phyloP scores from a whole-genome alignment of 2,888 invertebrate species.

The Hirtodrosophila histrioides region DNA sequence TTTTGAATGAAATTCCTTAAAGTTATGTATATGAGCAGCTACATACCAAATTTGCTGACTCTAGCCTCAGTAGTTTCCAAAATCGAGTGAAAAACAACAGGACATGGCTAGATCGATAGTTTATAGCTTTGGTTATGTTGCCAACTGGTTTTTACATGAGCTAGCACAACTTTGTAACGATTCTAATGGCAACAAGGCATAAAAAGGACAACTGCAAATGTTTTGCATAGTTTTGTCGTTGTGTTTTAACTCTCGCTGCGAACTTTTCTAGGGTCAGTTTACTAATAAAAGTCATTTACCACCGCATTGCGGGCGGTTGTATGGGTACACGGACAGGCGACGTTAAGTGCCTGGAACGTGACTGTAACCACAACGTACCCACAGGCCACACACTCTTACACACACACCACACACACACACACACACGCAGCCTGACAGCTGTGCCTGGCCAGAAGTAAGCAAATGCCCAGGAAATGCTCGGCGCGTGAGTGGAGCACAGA shows the following conservation, averaged over 20 bases:
- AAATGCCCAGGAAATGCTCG: constrained; percentile 15
- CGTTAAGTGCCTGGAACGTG: constrained; percentile 48
- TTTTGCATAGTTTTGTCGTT: constrained; percentile 22
- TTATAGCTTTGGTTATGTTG: background rate
- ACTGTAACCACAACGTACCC: constrained; percentile 45
- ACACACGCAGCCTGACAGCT: constrained; percentile 37
- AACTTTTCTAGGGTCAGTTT: constrained; percentile 54
- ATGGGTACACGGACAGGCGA: constrained; percentile 10
- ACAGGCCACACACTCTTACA: constrained; percentile 5
- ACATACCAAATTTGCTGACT: background rate
- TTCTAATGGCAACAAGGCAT: constrained; percentile 9
- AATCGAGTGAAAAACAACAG: too few species aligned
- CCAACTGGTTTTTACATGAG: background rate
- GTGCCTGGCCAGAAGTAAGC: constrained; percentile 25
- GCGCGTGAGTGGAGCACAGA: constrained; percentile 32
- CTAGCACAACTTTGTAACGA: constrained; percentile 9
- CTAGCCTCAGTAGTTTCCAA: too few species aligned
- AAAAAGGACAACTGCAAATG: constrained; percentile 12
- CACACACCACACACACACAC: constrained; percentile 1
- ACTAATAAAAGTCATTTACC: constrained; percentile 73
- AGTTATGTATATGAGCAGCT: too few species aligned
- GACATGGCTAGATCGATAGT: constrained; percentile 1
- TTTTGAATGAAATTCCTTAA: too few species aligned
- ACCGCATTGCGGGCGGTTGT: constrained; percentile 38
- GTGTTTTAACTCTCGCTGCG: constrained; percentile 9